phyloP scores from a whole-genome alignment of 2,113 vertebrate genomes.

The Cepphus grylle region DNA sequence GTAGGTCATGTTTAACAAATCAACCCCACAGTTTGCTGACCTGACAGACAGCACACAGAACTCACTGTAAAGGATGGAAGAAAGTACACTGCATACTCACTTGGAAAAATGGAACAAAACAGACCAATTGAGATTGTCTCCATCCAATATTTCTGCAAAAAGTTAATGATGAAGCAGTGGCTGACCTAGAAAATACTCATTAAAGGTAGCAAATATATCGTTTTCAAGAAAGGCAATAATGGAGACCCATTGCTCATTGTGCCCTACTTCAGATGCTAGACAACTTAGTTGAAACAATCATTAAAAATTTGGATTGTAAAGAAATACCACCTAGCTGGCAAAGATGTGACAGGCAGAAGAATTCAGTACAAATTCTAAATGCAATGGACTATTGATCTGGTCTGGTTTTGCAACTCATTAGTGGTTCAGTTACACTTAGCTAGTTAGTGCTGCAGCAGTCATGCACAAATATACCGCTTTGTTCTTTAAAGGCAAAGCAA shows the following conservation, averaged over 20 bases:
- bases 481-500: not conserved
- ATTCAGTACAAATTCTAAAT: not conserved
- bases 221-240: not conserved
- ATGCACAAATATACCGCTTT: not conserved
- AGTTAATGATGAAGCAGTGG: conserved; percentile 9
- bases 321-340: not conserved
- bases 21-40: not conserved
- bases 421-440: not conserved
- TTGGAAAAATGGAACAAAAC: not conserved
- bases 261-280: not conserved
- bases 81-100: not conserved
- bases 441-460: not conserved
- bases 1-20: not conserved
- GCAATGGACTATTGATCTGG: not conserved
- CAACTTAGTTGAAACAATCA: not conserved
- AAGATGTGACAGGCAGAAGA: not conserved
- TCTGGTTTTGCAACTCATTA: not conserved
- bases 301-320: not conserved
- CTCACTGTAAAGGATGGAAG: not conserved
- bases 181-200: conserved; percentile 10
- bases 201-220: not conserved
- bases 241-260: not conserved
- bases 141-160: not conserved
- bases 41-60: not conserved
- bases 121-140: not conserved